phyloP scores from a whole-genome alignment of 2,797 vertebrate species.

The Cossypha heuglini region DNA sequence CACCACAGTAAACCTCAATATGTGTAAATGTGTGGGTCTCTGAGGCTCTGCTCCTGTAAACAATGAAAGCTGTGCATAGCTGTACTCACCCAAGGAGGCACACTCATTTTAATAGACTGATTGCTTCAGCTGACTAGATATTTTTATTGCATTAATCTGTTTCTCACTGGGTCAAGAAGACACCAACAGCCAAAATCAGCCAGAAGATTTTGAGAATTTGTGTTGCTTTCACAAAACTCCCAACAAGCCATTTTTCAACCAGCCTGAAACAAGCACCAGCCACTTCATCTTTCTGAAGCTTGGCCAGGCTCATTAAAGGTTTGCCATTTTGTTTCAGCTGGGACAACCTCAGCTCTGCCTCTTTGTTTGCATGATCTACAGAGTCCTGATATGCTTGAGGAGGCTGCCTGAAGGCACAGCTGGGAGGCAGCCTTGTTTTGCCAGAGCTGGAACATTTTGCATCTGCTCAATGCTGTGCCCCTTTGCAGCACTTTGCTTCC shows the following conservation, averaged over 20 bases:
- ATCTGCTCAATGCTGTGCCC: rapidly evolving
- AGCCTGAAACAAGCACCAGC: not conserved
- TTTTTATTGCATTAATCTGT: not conserved
- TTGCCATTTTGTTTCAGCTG: not conserved
- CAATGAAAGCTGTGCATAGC: not conserved
- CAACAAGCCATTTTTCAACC: not conserved
- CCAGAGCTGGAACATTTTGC: not conserved
- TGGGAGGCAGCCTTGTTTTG: not conserved
- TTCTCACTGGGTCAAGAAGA: not conserved
- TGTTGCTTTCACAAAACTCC: not conserved
- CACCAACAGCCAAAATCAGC: not conserved
- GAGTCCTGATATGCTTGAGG: not conserved
- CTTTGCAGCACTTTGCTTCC: not conserved
- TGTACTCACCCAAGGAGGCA: not conserved
- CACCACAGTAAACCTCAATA: not conserved
- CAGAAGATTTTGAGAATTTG: not conserved
- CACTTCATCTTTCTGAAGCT: not conserved
- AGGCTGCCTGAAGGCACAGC: not conserved
- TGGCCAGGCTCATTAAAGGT: not conserved
- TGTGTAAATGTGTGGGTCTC: not conserved
- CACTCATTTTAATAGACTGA: not conserved
- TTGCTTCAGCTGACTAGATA: not conserved
- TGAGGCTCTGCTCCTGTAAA: not conserved
- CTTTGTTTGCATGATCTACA: not conserved
- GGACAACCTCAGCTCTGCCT: not conserved